Percentiles rank a stretch among this genome's conserved stretches.
Conservation (phyloP, 2,797 vertebrate genomes). For the Galago senegalensis region DNA sequence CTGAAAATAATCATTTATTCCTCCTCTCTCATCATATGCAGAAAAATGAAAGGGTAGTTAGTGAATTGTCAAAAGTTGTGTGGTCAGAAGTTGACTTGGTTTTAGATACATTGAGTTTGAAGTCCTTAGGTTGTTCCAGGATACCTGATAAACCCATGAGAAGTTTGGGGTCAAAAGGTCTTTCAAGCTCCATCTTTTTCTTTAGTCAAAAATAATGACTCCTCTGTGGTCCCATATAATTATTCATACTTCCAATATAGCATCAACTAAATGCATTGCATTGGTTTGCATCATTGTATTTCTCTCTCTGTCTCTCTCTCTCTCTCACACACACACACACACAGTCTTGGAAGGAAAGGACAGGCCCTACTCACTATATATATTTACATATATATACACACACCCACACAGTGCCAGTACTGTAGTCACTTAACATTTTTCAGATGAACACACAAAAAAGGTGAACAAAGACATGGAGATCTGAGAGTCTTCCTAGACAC, state of each 20-base stretch:
- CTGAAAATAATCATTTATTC: neutral
- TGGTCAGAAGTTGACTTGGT: neutral
- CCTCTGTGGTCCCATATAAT: neutral
- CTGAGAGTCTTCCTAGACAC: neutral
- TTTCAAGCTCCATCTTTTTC: neutral
- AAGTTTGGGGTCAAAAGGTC: neutral
- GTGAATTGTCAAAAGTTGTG: neutral
- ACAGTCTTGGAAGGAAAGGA: neutral
- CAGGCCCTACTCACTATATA: neutral
- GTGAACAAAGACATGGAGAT: neutral
- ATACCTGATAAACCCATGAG: neutral
- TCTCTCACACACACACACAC: no score
- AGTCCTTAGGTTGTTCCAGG: neutral
- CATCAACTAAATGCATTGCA: constrained; percentile 21
- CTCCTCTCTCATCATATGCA: neutral
- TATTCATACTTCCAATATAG: neutral
- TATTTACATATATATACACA: neutral
- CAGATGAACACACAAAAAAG: neutral
- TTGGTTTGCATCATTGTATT: neutral
- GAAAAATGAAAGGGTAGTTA: constrained; percentile 10
- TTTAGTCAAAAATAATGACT: constrained; percentile 37
- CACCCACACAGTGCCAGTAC: neutral
- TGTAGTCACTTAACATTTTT: neutral
- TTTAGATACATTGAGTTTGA: constrained; percentile 5
- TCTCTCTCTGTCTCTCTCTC: no score